Evolutionary conservation across 1,140 invertebrate species (phyloP).

Genomic region (Pararge aegeria): DNA sequence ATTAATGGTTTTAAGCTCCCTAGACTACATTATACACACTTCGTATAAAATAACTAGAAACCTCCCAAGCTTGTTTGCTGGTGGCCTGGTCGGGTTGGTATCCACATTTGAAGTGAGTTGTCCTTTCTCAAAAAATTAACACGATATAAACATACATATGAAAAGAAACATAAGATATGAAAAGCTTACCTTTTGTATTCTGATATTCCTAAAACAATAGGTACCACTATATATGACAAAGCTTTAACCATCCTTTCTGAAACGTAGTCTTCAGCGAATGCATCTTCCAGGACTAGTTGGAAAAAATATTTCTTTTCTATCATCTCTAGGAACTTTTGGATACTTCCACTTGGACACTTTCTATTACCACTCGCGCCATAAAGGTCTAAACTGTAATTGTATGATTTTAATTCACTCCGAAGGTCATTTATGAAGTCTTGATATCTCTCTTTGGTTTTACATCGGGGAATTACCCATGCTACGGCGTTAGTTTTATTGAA

Average conservation of each 20-base stretch:
- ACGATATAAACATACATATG: too few species aligned
- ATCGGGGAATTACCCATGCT: conserved; percentile 55
- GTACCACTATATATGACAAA: conserved; percentile 69
- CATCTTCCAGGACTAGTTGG: conserved; percentile 54
- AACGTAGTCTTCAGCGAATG: conserved; percentile 81
- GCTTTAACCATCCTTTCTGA: conserved; percentile 82
- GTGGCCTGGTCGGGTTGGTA: too few species aligned
- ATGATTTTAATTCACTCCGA: conserved; percentile 44
- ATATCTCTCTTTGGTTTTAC: conserved; percentile 47
- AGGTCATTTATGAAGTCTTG: conserved; percentile 53
- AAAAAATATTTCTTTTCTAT: conserved; percentile 62
- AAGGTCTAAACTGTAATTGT: conserved; percentile 54
- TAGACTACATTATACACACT: too few species aligned
- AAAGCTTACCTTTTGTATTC: conserved; percentile 55
- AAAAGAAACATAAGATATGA: too few species aligned
- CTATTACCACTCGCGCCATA: conserved; percentile 51
- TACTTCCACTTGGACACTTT: conserved; percentile 42
- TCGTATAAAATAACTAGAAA: too few species aligned
- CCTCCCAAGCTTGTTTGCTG: too few species aligned
- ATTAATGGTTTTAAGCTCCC: too few species aligned
- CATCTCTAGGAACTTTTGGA: conserved; percentile 47
- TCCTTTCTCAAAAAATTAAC: too few species aligned
- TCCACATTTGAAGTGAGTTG: too few species aligned
- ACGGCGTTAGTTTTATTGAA: conserved; percentile 51
- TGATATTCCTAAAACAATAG: conserved; percentile 75